phyloP scores from a whole-genome alignment of 2,113 vertebrate genomes.

The Notothenia coriiceps region DNA sequence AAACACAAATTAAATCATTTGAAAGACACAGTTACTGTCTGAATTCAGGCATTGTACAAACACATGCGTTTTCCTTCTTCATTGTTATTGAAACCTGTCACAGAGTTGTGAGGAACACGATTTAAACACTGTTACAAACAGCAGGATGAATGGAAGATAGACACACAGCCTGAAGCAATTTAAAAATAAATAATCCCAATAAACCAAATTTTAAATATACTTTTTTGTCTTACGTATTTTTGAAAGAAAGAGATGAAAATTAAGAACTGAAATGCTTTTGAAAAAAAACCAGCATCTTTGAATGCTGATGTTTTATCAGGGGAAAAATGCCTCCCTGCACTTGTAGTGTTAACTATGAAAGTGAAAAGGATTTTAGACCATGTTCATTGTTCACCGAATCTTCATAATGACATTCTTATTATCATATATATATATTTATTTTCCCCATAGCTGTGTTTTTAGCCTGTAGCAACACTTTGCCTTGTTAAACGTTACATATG shows the following conservation, averaged over 20 bases:
- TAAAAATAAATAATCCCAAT: no score
- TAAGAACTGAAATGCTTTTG: no score
- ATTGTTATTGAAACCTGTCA: neutral
- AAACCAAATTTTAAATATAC: no score
- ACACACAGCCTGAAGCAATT: neutral
- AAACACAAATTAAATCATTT: neutral
- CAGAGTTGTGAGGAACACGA: neutral
- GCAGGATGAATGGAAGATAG: neutral
- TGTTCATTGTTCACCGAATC: neutral
- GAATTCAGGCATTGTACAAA: neutral
- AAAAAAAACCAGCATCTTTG: no score
- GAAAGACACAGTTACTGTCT: neutral
- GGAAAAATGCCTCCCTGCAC: no score
- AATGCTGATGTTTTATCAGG: no score
- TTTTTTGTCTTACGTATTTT: no score
- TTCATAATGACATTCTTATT: neutral
- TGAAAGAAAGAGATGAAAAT: no score
- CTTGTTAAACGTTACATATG: conserved; percentile 4
- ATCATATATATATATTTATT: neutral
- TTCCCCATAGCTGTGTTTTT: neutral
- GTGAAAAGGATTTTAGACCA: neutral
- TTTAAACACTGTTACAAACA: neutral
- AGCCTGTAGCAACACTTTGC: neutral
- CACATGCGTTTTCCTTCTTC: neutral
- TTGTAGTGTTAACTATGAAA: neutral